Base-by-base conservation (phyloP, 1,140 invertebrate genomes). In the Gonioctena quinquepunctata region DNA sequence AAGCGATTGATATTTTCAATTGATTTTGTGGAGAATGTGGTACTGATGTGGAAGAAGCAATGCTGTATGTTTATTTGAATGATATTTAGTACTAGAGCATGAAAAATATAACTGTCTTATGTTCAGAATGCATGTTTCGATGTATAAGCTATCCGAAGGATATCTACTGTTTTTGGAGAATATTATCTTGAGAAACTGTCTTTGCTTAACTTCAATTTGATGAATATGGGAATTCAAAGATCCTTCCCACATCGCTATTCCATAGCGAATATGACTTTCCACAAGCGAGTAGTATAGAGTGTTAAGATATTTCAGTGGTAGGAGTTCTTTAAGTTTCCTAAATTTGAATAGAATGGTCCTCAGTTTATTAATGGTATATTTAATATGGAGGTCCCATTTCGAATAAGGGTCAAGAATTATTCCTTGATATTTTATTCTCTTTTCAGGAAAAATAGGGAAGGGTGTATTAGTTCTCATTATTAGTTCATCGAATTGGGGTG, bases 251-350 rank as follows among this genome's bases (percentile, higher is more conserved):
- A 21, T 1, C 21, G 3, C 19, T 21, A 59, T 59, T 23, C 18
- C 23, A 59, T 4, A 59, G 19, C 23, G 19, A 7, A 59, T n/a
- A n/a, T 25, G 19, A 59, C 19, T 23, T 59, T 59, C 56, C 21
- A 59, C 56, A 59, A 59, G 18, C 1, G 56, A 59, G 56, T 59
- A 59, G 21, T 59, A 59, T 23, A n/a, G n/a, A n/a, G n/a, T n/a
- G n/a, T n/a, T n/a, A n/a, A n/a, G n/a, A n/a, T n/a, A n/a, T n/a
- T n/a, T n/a, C n/a, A n/a, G n/a, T n/a, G n/a, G n/a, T n/a, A n/a
- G n/a, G n/a, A n/a, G n/a, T n/a, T n/a, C n/a, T n/a, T n/a, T n/a
- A n/a, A n/a, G n/a, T n/a, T n/a, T n/a, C n/a, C n/a, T n/a, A n/a
- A n/a, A n/a, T n/a, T n/a, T n/a, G n/a, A n/a, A n/a, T n/a, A n/a